These are phyloP conservation scores for Otocyon megalotis DNA, from an alignment of 2,113 vertebrate species.

Conservation along the genomic window DNA sequence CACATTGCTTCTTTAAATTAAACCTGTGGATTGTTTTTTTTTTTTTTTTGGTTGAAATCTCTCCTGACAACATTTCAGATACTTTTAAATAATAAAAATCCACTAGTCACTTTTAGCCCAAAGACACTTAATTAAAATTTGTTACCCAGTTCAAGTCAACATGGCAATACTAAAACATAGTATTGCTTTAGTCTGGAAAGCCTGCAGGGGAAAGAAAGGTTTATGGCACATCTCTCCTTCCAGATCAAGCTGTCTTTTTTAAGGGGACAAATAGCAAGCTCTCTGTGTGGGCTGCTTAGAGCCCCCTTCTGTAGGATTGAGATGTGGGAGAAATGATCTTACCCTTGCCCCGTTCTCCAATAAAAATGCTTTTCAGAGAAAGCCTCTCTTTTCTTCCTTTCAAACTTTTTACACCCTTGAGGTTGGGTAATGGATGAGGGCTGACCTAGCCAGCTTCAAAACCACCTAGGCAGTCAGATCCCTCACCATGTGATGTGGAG, in stretches of 20 bases:
- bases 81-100: not conserved
- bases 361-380: not conserved
- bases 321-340: not conserved
- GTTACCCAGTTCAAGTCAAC: not conserved
- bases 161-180: not conserved
- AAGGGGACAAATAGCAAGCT: not conserved
- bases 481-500: not conserved
- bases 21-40: not conserved
- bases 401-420: not conserved
- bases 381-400: not conserved
- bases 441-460: not conserved
- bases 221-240: not conserved
- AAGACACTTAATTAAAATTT: not conserved
- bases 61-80: not conserved
- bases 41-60: not conserved
- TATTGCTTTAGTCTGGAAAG: not conserved
- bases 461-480: not conserved
- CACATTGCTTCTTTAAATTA: not conserved
- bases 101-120: not conserved
- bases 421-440: not conserved
- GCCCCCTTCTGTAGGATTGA: not conserved
- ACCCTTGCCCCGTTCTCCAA: not conserved
- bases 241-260: not conserved
- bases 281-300: not conserved
- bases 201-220: not conserved